These are phyloP conservation scores for Drosophila niveifrons DNA, from an alignment of 2,888 invertebrate species.

Conservation along the genomic window DNA sequence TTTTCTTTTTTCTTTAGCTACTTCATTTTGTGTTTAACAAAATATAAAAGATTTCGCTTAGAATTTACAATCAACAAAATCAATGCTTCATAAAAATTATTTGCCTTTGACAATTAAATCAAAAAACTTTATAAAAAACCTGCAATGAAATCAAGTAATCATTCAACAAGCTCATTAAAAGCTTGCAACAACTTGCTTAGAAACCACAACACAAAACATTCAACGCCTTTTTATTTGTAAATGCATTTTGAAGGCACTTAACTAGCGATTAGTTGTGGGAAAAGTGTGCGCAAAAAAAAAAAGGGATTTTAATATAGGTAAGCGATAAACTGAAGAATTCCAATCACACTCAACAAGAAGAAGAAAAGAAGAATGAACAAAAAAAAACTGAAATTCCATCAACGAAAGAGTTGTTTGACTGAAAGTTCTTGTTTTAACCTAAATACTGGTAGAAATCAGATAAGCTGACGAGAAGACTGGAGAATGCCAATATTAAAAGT, in stretches of 20 bases:
- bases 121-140: no score
- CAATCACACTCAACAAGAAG: neutral
- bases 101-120: no score
- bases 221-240: neutral
- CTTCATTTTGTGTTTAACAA: no score
- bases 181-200: no score
- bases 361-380: neutral
- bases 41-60: no score
- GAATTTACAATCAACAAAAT: no score
- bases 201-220: no score
- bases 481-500: slow-evolving; percentile 44
- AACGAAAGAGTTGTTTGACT: slow-evolving; percentile 13
- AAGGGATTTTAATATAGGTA: neutral
- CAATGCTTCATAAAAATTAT: no score
- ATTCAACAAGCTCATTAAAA: no score
- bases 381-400: neutral
- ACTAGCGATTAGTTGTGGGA: neutral
- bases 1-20: no score
- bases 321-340: neutral
- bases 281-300: neutral
- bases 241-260: neutral
- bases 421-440: slow-evolving; percentile 1
- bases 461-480: slow-evolving; percentile 16
- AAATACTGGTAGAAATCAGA: slow-evolving; percentile 24
- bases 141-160: no score